Evolutionary conservation across 2,888 invertebrate genomes (phyloP), one percentile per base, ranked within the genome.

Genomic region (Hirtodrosophila confusa): DNA sequence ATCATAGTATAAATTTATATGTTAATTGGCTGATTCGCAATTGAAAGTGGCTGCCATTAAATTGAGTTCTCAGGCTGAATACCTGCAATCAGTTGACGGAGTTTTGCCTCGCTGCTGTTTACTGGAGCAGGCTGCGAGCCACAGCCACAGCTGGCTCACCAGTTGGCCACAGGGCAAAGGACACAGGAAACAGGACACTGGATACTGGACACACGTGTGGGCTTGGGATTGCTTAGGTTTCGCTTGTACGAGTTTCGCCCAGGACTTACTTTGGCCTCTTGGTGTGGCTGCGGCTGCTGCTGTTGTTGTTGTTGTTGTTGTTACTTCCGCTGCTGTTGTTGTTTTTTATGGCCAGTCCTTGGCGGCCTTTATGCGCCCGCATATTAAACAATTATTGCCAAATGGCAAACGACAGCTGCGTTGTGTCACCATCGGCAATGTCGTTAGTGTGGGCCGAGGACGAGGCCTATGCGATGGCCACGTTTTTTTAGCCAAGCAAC

Each of bases 381-480:
- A 85, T 85, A 86, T 86, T 86, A 86, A 86, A 88, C 85, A 86
- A 88, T 89, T 89, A 88, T 88, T 89, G 88, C 80, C 89, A 87
- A 89, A 86, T 87, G 89, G 89, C 88, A 77, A 70, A 77, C 83
- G 80, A 83, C 88, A 86, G 86, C 88, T 86, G 85, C 63, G 83
- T 70, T 78, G 70, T 87, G 82, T 83, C 82, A 80, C 82, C 75
- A 67, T 39, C 63, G 78, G 58, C 80, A 44, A 80, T 69, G 80
- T 87, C 80, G 80, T 80, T 87, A 80, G 80, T 80, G 82, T 69
- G 83, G 76, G 69, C 67, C 55, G 44, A 55, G 58, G 6, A 47
- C 48, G 39, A 64, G 72, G 78, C 79, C 78, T 76, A 80, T 79
- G 65, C 62, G 79, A 24, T 47, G 61, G 65, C 74, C 63, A 77